Evolutionary conservation across 35 echinoderm and acorn worm genomes (phyloP).

Genomic region (Apostichopus japonicus): DNA sequence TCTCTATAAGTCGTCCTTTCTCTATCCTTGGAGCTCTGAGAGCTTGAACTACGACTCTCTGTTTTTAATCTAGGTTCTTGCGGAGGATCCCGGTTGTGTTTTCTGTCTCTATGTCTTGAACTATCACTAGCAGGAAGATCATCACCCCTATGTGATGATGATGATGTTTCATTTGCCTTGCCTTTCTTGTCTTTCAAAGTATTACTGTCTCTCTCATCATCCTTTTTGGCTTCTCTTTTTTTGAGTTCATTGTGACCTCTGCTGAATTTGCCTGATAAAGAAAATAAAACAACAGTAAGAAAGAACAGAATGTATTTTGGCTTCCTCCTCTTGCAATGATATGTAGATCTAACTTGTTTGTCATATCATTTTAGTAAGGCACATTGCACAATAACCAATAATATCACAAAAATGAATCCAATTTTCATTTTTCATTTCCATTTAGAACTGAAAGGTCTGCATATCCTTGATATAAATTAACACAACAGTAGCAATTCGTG

Average conservation of each 20-base stretch:
- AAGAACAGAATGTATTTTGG: no score
- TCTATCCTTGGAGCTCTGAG: conserved; percentile 2
- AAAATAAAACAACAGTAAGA: background rate
- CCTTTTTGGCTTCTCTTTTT: conserved; percentile 9
- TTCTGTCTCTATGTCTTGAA: background rate
- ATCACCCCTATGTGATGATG: background rate
- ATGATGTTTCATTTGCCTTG: conserved; percentile 7
- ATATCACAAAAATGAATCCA: no score
- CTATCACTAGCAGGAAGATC: background rate
- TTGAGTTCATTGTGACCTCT: conserved; percentile 56
- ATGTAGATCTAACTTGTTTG: no score
- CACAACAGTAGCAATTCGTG: no score
- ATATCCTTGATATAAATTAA: no score
- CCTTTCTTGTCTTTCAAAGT: background rate
- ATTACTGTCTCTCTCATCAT: background rate
- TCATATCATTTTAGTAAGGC: no score
- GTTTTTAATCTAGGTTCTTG: conserved; percentile 22
- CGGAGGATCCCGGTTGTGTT: background rate
- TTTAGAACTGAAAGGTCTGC: no score
- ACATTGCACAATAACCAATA: no score
- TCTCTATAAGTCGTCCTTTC: conserved; percentile 28
- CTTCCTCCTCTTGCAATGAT: no score
- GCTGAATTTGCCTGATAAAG: conserved; percentile 80
- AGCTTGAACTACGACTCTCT: background rate
- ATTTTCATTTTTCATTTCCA: no score